Evolutionary conservation across 2,797 vertebrate species (phyloP), one percentile per base, ranked within the genome.

Genomic region (Anguilla marmorata): DNA sequence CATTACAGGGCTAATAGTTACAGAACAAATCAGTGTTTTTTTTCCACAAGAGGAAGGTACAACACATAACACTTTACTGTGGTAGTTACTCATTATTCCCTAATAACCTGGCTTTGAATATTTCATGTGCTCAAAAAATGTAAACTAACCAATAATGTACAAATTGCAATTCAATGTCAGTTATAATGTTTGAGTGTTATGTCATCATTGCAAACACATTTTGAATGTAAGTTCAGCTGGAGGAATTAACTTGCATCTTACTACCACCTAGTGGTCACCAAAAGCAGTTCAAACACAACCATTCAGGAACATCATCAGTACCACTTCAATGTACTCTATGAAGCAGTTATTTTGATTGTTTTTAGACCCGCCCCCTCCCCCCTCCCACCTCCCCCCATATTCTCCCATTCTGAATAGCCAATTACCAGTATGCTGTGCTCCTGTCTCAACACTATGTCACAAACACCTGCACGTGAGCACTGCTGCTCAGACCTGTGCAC

Each of bases 211-310:
- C 41, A 76, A 19, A 76, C 14, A 4, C 11, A 69, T 27, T 4
- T 72, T 72, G 27, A 72, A 72, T 27, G 9, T 0, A 72, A 66
- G 4, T 21, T 69, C 72, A 37, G 41, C 41, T 48, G 79, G 21
- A 1, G 27, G 21, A 79, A 14, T 16, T 37, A 21, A 24, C 79
- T 50, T 24, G 41, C 45, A 82, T 24, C 45, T 24, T 50, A 50
- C 79, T 45, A n/a, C 79, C 79, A 50, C 24, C 79, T 82, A 50
- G 79, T 82, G 79, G 79, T 11, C 41, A 50, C 41, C 41, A 82
- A 7, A 50, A 50, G 19, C 21, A 9, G 16, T 82, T 82, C 41
- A 82, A 50, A 50, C 30, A 79, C 79, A 79, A 7, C 12, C 37
- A 41, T 45, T 0, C 0, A 50, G 12, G 7, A 7, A 82, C 45